Evolutionary conservation across 1,140 invertebrate genomes (phyloP).

Genomic region (Pseudomyrmex pallidus): DNA sequence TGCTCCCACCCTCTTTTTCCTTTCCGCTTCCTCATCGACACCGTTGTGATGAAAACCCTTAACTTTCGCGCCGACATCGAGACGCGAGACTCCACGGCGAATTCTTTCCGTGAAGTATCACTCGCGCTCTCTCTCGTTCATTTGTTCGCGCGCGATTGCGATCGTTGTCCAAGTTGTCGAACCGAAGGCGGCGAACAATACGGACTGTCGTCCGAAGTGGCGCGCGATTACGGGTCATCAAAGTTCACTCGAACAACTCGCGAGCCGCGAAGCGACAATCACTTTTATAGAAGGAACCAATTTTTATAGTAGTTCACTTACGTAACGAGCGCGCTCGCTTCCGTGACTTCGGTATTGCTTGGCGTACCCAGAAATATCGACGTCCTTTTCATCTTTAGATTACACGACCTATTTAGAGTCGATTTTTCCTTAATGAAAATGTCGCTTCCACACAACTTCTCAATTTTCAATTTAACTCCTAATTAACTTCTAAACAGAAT

Average conservation of each 20-base stretch:
- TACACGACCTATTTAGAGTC: background rate
- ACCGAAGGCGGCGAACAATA: background rate
- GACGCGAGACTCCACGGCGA: constrained; percentile 4
- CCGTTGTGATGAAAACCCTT: constrained; percentile 35
- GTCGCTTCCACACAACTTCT: background rate
- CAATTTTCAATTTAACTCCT: background rate
- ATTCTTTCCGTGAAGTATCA: constrained; percentile 14
- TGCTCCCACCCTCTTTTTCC: constrained; percentile 15
- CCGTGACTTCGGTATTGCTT: background rate
- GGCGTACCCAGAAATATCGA: background rate
- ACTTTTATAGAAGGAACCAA: background rate
- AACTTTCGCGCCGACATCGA: constrained; percentile 3
- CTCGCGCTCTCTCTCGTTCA: background rate
- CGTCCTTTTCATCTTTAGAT: background rate
- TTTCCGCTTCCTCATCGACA: background rate
- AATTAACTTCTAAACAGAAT: background rate
- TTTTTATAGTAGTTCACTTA: background rate
- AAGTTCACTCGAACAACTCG: background rate
- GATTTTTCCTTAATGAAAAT: constrained; percentile 2
- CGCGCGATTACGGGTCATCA: background rate
- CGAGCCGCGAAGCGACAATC: too few species aligned
- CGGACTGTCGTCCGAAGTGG: background rate
- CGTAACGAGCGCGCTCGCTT: background rate
- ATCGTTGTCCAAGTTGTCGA: too few species aligned
- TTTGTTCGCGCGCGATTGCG: background rate